Conservation (phyloP, 2,797 vertebrate genomes). For the Mastacembelus armatus region DNA sequence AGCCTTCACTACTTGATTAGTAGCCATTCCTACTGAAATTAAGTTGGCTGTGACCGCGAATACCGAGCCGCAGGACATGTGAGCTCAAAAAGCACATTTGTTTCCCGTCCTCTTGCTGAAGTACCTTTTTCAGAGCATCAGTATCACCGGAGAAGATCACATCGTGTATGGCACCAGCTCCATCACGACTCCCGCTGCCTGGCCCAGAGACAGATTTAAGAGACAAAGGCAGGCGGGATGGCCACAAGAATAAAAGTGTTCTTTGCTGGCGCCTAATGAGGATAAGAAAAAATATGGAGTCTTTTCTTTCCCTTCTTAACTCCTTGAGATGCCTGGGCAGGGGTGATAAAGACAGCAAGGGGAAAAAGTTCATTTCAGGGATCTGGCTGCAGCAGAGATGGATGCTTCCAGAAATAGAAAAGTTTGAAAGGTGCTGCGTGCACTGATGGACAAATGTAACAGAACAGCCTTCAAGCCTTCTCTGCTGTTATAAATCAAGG, state of each 20-base stretch:
- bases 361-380: conserved; percentile 47
- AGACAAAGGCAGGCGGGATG: conserved; percentile 66
- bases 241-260: conserved; percentile 32
- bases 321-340: conserved; percentile 62
- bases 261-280: conserved; percentile 73
- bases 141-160: conserved; percentile 69
- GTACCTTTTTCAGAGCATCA: conserved; percentile 49
- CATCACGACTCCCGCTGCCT: conserved; percentile 62
- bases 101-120: conserved; percentile 43
- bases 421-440: conserved; percentile 46
- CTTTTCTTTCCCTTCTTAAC: conserved; percentile 60
- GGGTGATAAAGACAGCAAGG: conserved; percentile 60
- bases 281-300: conserved; percentile 64
- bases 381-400: conserved; percentile 38
- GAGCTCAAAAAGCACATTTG: conserved; percentile 40
- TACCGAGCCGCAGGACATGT: conserved; percentile 39
- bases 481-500: conserved; percentile 19
- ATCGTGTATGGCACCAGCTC: conserved; percentile 64
- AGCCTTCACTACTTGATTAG: conserved; percentile 42
- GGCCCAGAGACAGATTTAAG: conserved; percentile 72
- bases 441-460: conserved; percentile 44
- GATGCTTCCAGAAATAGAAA: conserved; percentile 51
- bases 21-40: conserved; percentile 46
- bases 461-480: conserved; percentile 27
- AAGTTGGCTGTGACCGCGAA: conserved; percentile 45